A percentile compares a stretch with the other conserved stretches of the same genome.
Conservation (phyloP, 2,113 vertebrate genomes). For the Melozone crissalis region DNA sequence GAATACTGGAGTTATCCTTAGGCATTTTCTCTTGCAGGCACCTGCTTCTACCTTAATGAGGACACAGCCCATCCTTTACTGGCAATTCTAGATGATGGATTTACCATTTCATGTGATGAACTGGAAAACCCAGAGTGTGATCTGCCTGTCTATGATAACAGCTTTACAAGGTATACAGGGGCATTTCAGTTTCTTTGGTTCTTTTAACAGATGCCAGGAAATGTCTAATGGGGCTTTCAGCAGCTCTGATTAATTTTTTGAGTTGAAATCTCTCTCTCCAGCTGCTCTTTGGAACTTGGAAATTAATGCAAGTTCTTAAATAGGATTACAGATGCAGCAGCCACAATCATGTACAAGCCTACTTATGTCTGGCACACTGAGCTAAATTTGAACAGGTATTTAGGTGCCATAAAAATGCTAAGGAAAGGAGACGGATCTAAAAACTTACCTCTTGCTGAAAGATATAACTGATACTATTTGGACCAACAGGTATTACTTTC, state of each 20-base stretch:
- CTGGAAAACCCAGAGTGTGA: constrained; percentile 78
- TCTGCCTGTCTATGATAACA: constrained; percentile 74
- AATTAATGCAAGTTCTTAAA: background rate
- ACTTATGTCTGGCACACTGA: background rate
- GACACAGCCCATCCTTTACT: constrained; percentile 89
- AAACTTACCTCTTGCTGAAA: background rate
- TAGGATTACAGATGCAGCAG: background rate
- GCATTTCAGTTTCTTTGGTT: background rate
- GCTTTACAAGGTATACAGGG: constrained; percentile 82
- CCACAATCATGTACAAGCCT: background rate
- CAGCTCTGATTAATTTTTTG: background rate
- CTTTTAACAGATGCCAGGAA: background rate
- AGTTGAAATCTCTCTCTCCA: background rate
- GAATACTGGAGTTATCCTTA: background rate
- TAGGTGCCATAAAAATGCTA: background rate
- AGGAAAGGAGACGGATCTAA: background rate
- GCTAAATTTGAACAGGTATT: background rate
- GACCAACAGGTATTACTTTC: background rate
- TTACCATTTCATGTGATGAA: constrained; percentile 83
- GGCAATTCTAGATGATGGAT: constrained; percentile 87
- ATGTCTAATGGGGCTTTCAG: background rate
- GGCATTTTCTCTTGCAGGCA: constrained; percentile 76
- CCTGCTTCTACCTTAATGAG: constrained; percentile 85
- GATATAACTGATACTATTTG: background rate
- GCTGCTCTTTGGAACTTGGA: constrained; percentile 14